Conservation (phyloP, 2,113 vertebrate genomes). For the Dermatemys mawii region DNA sequence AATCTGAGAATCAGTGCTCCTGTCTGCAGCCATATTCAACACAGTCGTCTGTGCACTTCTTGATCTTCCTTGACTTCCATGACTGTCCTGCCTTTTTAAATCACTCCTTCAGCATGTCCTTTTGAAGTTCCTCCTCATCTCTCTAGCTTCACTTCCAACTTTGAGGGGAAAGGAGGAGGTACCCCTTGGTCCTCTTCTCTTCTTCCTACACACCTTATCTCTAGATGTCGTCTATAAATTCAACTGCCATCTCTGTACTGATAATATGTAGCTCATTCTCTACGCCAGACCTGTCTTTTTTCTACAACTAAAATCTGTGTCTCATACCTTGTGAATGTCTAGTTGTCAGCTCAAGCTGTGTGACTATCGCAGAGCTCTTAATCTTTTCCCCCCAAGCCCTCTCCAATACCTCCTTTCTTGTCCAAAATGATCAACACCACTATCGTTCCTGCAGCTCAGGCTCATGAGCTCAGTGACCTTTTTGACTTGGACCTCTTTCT, state of each 20-base stretch:
- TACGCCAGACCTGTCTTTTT: not conserved
- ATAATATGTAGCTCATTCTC: conserved; percentile 8
- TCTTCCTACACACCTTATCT: not conserved
- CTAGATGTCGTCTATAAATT: not conserved
- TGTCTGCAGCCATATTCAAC: not conserved
- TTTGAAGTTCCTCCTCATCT: not conserved
- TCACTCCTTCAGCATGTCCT: not conserved
- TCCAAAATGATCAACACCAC: too few species aligned
- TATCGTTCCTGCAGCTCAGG: not conserved
- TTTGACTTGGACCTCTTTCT: not conserved
- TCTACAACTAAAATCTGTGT: not conserved
- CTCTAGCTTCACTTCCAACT: not conserved
- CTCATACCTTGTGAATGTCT: not conserved
- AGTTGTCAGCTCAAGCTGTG: conserved; percentile 18
- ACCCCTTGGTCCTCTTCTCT: not conserved
- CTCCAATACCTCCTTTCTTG: not conserved
- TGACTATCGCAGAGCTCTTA: not conserved
- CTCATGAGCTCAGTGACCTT: not conserved
- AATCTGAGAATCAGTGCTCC: not conserved
- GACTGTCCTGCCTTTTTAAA: not conserved
- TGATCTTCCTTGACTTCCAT: not conserved
- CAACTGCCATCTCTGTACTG: not conserved
- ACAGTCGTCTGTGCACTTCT: not conserved
- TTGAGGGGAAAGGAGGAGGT: too few species aligned
- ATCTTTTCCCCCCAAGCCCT: not conserved